phyloP scores from a whole-genome alignment of 2,113 vertebrate genomes.

The Numenius arquata region DNA sequence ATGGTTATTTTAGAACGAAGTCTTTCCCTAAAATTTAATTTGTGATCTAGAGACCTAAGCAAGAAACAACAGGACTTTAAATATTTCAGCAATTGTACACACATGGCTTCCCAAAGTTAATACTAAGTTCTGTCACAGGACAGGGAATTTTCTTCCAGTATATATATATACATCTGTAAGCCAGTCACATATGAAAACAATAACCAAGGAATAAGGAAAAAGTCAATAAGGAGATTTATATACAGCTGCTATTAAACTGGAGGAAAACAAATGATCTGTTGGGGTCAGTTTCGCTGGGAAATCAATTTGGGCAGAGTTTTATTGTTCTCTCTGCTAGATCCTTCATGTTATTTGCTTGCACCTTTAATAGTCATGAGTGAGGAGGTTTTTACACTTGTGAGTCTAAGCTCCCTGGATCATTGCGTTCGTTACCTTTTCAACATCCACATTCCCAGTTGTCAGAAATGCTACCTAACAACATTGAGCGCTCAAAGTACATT shows the following conservation, averaged over 20 bases:
- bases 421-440: constrained; percentile 54
- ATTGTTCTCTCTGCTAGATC: constrained; percentile 16
- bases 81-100: background rate
- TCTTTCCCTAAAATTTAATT: background rate
- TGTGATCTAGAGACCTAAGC: background rate
- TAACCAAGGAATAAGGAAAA: constrained; percentile 36
- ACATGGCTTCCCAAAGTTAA: background rate
- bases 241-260: constrained; percentile 53
- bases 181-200: constrained; percentile 59
- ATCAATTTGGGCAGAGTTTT: constrained; percentile 50
- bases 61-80: background rate
- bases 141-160: background rate
- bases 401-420: constrained; percentile 33
- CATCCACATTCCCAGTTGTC: constrained; percentile 30
- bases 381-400: constrained; percentile 46
- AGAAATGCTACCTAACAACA: constrained; percentile 22
- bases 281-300: constrained; percentile 44
- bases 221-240: constrained; percentile 60
- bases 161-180: background rate
- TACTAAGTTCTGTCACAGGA: background rate
- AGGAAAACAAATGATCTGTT: constrained; percentile 49
- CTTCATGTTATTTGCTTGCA: constrained; percentile 47
- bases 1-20: background rate
- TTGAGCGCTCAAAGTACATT: background rate
- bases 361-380: constrained; percentile 31